Evolutionary conservation across 2,888 invertebrate genomes (phyloP).

Genomic region (Drosophila nigritarsus): DNA sequence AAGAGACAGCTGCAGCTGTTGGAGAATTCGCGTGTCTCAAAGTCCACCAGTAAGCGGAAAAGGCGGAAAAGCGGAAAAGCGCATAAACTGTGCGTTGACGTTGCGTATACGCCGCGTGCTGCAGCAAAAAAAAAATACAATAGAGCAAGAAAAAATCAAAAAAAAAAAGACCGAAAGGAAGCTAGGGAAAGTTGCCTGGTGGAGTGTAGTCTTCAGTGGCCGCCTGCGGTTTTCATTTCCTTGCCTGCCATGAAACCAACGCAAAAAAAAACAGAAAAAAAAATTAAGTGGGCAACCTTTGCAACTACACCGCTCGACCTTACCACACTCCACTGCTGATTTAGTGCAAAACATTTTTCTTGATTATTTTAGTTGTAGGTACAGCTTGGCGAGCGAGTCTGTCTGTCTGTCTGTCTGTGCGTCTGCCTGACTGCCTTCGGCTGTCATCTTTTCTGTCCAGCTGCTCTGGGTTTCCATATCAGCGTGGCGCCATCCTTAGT

Average conservation of each 20-base stretch:
- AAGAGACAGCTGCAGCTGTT: conserved; percentile 54
- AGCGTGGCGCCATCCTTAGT: conserved; percentile 36
- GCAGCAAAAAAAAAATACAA: conserved; percentile 17
- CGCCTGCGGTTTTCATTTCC: conserved; percentile 76
- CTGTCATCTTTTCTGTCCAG: conserved; percentile 42
- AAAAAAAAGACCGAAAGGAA: conserved; percentile 23
- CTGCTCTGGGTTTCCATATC: conserved; percentile 47
- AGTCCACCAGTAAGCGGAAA: conserved; percentile 14
- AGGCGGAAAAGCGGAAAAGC: conserved; percentile 66
- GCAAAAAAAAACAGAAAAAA: background rate
- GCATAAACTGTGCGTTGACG: conserved; percentile 73
- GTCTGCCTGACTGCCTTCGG: conserved; percentile 32
- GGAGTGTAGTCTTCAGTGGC: conserved; percentile 38
- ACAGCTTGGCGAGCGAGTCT: conserved; percentile 49
- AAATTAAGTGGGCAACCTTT: conserved; percentile 55
- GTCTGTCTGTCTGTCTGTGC: background rate
- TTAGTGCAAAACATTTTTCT: conserved; percentile 79
- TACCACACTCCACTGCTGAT: conserved; percentile 49
- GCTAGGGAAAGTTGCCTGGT: conserved; percentile 29
- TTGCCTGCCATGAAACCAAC: conserved; percentile 46
- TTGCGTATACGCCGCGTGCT: conserved; percentile 68
- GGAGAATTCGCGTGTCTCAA: conserved; percentile 54
- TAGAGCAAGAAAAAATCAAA: background rate
- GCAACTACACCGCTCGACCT: conserved; percentile 6
- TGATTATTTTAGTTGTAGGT: conserved; percentile 72